Base-by-base conservation (phyloP, 2,797 vertebrate genomes). In the Astyanax mexicanus region DNA sequence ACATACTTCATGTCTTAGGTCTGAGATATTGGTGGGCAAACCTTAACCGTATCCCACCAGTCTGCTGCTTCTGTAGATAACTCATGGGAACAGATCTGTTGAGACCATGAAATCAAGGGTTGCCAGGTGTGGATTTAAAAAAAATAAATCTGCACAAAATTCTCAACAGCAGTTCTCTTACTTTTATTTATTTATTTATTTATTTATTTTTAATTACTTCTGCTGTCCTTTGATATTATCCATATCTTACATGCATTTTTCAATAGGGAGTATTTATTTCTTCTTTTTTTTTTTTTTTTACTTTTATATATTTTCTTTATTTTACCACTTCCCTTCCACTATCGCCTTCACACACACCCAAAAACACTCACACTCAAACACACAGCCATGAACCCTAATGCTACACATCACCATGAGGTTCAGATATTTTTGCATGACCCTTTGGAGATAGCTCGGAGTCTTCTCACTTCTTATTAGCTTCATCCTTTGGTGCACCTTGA, bases 401-500 rank as follows among this genome's bases (percentile, higher is more conserved):
- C 8, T 29, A 27, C 6, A 44, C 11, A 5, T 42, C 38, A 27
- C 61, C 61, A 21, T 27, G 40, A 17, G 38, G 38, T 25, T 65
- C 2, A 3, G 19, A 1, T 27, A 45, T 29, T 66, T 66, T 27
- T 47, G 42, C 15, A 25, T 47, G 25, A 23, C 23, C 25, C 40
- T 66, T 47, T 45, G 25, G 15, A 47, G 15, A 66, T 9, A 66
- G 42, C 62, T 65, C 44, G 15, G 45, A 45, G 40, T 27, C 62
- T 45, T 47, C 25, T 66, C 62, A 66, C 25, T 9, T 66, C 25
- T 45, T 66, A 27, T 66, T 66, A 66, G 62, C 42, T 45, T 27
- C 40, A 66, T 27, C 25, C 62, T n/a, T 4, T 66, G 62, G 25
- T 29, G 12, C 42, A 45, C 62, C 62, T 66, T 66, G 40, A 45